Conservation (phyloP, 2,888 invertebrate species). For the Abscondita cerata region DNA sequence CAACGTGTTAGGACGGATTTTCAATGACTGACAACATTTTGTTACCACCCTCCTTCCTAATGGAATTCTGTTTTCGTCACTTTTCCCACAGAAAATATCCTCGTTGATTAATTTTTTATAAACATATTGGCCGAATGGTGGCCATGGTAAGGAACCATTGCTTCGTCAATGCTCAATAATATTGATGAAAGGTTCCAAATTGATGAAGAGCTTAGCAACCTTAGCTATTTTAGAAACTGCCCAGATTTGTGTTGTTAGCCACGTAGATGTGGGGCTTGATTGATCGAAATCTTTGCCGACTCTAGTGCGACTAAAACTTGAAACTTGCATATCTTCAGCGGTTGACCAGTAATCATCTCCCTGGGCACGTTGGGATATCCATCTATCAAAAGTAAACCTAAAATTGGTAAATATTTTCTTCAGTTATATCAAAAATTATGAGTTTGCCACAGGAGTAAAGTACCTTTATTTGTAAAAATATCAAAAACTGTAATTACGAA, state of each 20-base stretch:
- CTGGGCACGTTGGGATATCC: background rate
- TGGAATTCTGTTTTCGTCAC: background rate
- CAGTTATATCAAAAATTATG: background rate
- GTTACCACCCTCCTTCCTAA: background rate
- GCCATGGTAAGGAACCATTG: background rate
- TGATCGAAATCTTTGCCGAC: background rate
- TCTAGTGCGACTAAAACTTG: background rate
- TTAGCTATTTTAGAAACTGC: background rate
- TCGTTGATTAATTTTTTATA: background rate
- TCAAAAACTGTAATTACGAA: no score
- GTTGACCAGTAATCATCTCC: constrained; percentile 1
- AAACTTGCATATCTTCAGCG: background rate
- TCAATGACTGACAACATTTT: background rate
- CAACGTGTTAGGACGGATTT: background rate
- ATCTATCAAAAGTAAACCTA: constrained; percentile 1
- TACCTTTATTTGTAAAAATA: no score
- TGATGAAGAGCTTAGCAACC: background rate
- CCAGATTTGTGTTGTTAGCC: background rate
- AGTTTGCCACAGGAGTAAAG: no score
- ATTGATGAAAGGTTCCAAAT: background rate
- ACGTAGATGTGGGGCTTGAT: background rate
- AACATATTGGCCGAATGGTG: constrained; percentile 8
- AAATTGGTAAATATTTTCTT: background rate
- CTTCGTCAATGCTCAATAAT: constrained; percentile 2
- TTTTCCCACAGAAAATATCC: background rate